Base-by-base conservation (phyloP, 2,797 vertebrate species). In the Sebastes variabilis region DNA sequence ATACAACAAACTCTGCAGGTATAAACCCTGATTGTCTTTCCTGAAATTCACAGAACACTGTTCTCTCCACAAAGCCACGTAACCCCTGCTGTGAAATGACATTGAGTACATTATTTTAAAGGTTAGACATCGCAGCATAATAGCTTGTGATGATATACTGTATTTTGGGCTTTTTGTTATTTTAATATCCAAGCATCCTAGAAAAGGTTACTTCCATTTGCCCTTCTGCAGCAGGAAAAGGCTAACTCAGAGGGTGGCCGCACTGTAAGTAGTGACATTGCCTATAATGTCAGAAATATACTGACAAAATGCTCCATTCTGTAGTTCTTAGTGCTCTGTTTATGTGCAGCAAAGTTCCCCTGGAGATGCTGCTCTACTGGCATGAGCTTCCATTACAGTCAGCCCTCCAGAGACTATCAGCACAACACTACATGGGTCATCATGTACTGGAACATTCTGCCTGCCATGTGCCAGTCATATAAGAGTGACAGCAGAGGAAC, bases 311-410 rank as follows among this genome's bases (percentile, higher is more conserved):
- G 22, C 20, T 73, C 27, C 30, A 52, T 66, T 81, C 4, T 1
- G 52, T 49, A n/a, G 27, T 65, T 81, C 56, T 69, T 29, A 30
- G 27, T 22, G 64, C 69, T 80, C 60, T 64, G 71, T 75, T 75
- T 60, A 67, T 80, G 71, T 30, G 55, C 76, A 71, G 75, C 42
- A 27, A 27, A 13, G 76, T 61, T 84, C 87, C 64, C 64, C 52
- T 0, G 1, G 87, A 89, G 84, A 83, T 0, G 25, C 52, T 64
- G 65, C 65, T 67, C 56, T 70, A 73, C 72, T 79, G 75, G 75
- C 73, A 81, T 76, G 86, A 80, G 38, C 81, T 66, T 83, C 58
- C 87, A 80, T 82, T 86, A 88, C 61, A 64, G 64, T 46, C 29
- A 60, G 2, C 29, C 66, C 82, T 32, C 20, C 25, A 29, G 79